Base-by-base conservation (phyloP, 2,888 invertebrate genomes). In the Papilio demoleus region DNA sequence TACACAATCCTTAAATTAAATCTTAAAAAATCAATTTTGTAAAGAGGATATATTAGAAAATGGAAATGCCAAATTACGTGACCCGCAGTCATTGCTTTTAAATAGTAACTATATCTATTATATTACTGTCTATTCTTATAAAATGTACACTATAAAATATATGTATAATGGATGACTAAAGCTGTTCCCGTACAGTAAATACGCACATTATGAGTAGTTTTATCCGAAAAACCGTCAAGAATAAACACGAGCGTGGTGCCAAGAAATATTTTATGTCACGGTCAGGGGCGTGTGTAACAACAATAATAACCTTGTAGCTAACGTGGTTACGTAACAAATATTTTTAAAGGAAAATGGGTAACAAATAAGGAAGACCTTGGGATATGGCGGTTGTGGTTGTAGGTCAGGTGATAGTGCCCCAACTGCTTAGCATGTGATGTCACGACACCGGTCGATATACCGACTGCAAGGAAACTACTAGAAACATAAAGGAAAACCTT, bases 301-400 rank as follows among this genome's bases (percentile, higher is more conserved):
- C 47, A 47, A 47, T 12, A 9, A 42, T 47, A n/a, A 27, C 24
- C 27, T n/a, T 53, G 53, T n/a, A 27, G 3, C 53, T 2, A 27
- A 27, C n/a, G n/a, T 6, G 14, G n/a, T n/a, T 8, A 56, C n/a
- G 8, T 9, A 22, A 56, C 17, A 17, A 27, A 31, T 9, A 56
- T 31, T 56, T 14, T 58, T 31, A 3, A 45, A 65, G 22, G 58
- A 22, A 65, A 65, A 58, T 65, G n/a, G 31, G 17, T 38, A 27
- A 47, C 19, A 17, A 60, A 47, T 59, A 50, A 50, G 24, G 31
- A 53, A 53, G 59, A 36, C 66, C 66, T 66, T 66, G 66, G n/a
- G 12, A 11, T 5, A 24, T 17, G 36, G 53, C 22, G 12, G 38
- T 59, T 60, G 38, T 9, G 12, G n/a, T 4, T 36, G 11, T 34